Conservation (phyloP, 2,888 invertebrate genomes). For the Physocephala rufipes region DNA sequence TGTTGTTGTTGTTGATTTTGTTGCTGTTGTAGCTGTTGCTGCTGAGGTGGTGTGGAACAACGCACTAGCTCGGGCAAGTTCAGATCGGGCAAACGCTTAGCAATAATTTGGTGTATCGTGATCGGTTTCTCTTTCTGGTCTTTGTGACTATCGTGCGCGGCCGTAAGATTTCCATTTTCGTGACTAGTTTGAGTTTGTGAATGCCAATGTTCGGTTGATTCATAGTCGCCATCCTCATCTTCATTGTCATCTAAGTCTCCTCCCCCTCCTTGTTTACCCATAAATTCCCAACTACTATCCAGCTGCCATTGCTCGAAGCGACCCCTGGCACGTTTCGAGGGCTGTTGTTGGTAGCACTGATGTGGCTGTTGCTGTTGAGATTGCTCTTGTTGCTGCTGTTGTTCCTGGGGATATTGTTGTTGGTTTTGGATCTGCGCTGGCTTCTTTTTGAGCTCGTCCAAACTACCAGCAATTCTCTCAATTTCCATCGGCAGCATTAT, state of each 20-base stretch:
- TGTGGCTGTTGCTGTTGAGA: slow-evolving; percentile 47
- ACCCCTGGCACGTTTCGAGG: slow-evolving; percentile 60
- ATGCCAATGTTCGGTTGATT: slow-evolving; percentile 61
- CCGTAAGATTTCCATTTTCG: slow-evolving; percentile 58
- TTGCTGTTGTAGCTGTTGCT: slow-evolving; percentile 48
- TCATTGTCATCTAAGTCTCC: slow-evolving; percentile 51
- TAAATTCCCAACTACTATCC: slow-evolving; percentile 91
- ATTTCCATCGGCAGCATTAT: slow-evolving; percentile 72
- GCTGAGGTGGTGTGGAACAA: slow-evolving; percentile 68
- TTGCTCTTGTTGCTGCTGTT: slow-evolving; percentile 51
- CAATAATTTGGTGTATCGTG: slow-evolving; percentile 82
- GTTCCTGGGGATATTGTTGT: slow-evolving; percentile 46
- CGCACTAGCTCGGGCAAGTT: slow-evolving; percentile 75
- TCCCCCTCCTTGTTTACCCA: slow-evolving; percentile 69
- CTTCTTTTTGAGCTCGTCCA: slow-evolving; percentile 67
- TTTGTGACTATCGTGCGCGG: slow-evolving; percentile 49
- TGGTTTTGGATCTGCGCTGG: slow-evolving; percentile 57
- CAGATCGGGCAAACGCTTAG: slow-evolving; percentile 68
- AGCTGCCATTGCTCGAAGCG: slow-evolving; percentile 78
- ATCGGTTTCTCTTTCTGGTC: slow-evolving; percentile 67
- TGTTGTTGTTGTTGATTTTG: slow-evolving; percentile 49
- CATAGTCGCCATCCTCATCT: slow-evolving; percentile 59
- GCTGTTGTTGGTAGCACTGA: slow-evolving; percentile 44
- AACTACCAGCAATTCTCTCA: slow-evolving; percentile 65
- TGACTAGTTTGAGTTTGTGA: slow-evolving; percentile 45